These are phyloP conservation scores for Globodera rostochiensis DNA, from an alignment of 1,140 invertebrate genomes.

Conservation along the genomic window DNA sequence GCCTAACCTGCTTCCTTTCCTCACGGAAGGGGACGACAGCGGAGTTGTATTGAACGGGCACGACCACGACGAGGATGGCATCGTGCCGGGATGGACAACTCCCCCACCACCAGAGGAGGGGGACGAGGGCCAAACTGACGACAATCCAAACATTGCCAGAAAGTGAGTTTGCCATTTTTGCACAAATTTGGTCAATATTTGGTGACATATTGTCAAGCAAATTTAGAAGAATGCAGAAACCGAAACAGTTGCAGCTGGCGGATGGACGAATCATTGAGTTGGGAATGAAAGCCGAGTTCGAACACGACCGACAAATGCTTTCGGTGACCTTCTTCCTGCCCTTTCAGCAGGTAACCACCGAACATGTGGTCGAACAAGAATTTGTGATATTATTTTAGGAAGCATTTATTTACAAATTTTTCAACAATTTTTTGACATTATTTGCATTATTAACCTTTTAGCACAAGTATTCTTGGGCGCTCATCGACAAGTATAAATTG, in stretches of 20 bases:
- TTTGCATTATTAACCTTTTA: neutral
- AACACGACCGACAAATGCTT: conserved; percentile 21
- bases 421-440: no score
- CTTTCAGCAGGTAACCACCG: neutral
- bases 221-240: neutral
- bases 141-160: neutral
- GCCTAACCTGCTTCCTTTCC: no score
- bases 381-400: no score
- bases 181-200: no score
- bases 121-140: neutral
- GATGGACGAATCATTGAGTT: neutral
- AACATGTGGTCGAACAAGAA: neutral
- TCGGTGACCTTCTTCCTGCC: conserved; percentile 10
- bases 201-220: no score
- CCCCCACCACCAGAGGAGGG: neutral
- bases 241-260: neutral
- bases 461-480: neutral
- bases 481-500: conserved; percentile 22
- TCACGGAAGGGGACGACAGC: neutral
- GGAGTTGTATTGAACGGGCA: neutral
- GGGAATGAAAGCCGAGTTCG: conserved; percentile 16
- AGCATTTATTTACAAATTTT: no score
- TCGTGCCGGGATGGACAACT: neutral
- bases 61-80: neutral
- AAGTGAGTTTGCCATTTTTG: neutral